Evolutionary conservation across 2,888 invertebrate genomes (phyloP), one percentile per base, ranked within the genome.

Genomic region (Anthophora plumipes): DNA sequence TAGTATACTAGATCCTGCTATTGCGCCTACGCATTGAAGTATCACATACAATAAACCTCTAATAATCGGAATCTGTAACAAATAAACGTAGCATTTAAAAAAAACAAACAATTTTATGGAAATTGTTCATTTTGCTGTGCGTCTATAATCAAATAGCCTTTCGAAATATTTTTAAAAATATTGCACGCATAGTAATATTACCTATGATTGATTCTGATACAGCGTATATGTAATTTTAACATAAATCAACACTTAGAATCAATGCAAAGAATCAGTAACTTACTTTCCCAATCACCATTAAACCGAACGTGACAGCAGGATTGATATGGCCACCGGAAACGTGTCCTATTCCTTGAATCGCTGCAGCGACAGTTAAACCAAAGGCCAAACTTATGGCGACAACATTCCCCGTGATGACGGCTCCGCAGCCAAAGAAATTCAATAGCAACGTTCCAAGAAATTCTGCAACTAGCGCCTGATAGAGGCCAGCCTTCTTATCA

Each of bases 241-340:
- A n/a, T n/a, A n/a, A n/a, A n/a, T n/a, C n/a, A n/a, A n/a, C n/a
- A n/a, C n/a, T n/a, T n/a, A n/a, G n/a, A n/a, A n/a, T n/a, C n/a
- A n/a, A 3, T 7, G 17, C 6, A 57, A 25, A 41, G 39, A 50
- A n/a, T 12, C 17, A 8, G 54, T 17, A 0, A 1, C 73, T 48
- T 86, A 93, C 96, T 90, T 97, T 96, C 11, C 98, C 97, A 11
- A 96, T 96, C 14, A 96, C 95, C 70, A 97, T 94, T 94, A 98
- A 95, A 1, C 97, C 98, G 22, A 95, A 93, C 6, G 98, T 98
- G 55, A 99, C 98, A 0, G 98, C 98, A 1, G 98, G 98, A 95
- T 99, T 99, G 80, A 98, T 95, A 93, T 98, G 98, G 12, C 97
- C 98, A 2, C 98, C 98, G 76, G 98, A 98, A 69, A 98, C 95